Evolutionary conservation across 2,113 vertebrate genomes (phyloP), one percentile per base, ranked within the genome.

Genomic region (Caloenas nicobarica): DNA sequence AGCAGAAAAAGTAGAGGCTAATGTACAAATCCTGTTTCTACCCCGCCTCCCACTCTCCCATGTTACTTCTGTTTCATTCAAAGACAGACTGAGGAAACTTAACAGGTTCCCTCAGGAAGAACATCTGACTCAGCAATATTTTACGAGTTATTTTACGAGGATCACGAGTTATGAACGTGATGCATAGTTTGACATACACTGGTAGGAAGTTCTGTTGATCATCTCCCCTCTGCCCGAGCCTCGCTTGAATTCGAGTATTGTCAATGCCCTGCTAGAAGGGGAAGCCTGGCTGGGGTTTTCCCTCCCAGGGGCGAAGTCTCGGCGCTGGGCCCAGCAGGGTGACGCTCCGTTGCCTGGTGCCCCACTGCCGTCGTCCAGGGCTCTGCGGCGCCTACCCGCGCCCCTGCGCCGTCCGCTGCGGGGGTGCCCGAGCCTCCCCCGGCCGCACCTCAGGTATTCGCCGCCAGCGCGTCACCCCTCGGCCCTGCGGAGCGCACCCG

Each of bases 111-210:
- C 42, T 15, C 24, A 11, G 51, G n/a, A 21, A 10, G 28, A 40
- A 9, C 29, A 14, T 2, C 31, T 9, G 16, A 8, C 5, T 16
- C 11, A 3, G 6, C 9, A 2, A 4, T 21, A 5, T 13, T 33
- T 34, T 7, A 7, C 15, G n/a, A n/a, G n/a, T n/a, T n/a, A n/a
- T 4, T 16, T 5, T 36, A 0, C 9, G 8, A 48, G 36, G 17
- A 46, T 48, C 11, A 4, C 64, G 26, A 25, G 26, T 18, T 5
- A 7, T 11, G 26, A 26, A 50, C 1, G 8, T 48, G 38, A n/a
- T 2, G 1, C 26, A 3, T 3, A 10, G 16, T 11, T 13, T 10
- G 18, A 26, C 0, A 15, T 51, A 29, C n/a, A 7, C 3, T 1
- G 62, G 17, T 46, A 46, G 19, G 44, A 46, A 16, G 9, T 40